phyloP scores from a whole-genome alignment of 1,140 invertebrate genomes.

The Physella acuta region DNA sequence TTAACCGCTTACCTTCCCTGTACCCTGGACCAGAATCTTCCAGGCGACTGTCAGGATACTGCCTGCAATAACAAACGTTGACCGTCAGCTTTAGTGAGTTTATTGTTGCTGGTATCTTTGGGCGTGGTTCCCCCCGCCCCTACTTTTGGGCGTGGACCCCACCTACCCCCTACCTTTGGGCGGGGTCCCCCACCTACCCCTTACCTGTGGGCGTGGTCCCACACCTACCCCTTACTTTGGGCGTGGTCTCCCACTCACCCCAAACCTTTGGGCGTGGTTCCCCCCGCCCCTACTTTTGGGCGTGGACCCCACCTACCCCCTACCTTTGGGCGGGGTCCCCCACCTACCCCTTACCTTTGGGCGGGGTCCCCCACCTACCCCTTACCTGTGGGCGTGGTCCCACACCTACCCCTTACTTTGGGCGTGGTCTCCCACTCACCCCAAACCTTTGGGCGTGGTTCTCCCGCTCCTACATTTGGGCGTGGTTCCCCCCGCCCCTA shows the following conservation, averaged over 20 bases:
- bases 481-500: too few species aligned
- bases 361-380: background rate
- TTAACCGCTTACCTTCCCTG: conserved; percentile 25
- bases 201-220: too few species aligned
- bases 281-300: background rate
- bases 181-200: too few species aligned
- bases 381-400: background rate
- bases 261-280: background rate
- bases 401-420: background rate
- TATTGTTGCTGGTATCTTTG: too few species aligned
- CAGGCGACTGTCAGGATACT: conserved; percentile 55
- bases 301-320: background rate
- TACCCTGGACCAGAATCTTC: conserved; percentile 51
- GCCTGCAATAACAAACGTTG: conserved; percentile 30
- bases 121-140: background rate
- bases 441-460: background rate
- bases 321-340: background rate
- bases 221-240: background rate
- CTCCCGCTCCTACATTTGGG: background rate
- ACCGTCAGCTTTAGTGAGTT: background rate
- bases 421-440: background rate
- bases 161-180: background rate
- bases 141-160: background rate
- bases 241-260: background rate
- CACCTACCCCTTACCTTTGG: background rate